Base-by-base conservation (phyloP, 2,888 invertebrate species). In the Trichopoda pennipes region DNA sequence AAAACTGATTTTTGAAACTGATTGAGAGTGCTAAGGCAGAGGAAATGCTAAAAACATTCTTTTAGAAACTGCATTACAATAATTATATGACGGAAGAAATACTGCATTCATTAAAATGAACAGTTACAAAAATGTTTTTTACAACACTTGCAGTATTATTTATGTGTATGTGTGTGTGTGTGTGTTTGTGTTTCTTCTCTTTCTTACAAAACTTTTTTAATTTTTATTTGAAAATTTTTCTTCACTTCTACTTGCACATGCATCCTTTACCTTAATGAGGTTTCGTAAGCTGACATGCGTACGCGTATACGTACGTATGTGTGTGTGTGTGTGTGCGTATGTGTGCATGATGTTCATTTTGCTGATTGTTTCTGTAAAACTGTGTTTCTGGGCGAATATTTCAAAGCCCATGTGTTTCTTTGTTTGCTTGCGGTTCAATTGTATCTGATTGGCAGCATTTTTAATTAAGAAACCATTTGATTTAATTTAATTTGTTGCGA, bases 391-490 rank as follows among this genome's bases (percentile, higher is more conserved):
- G n/a, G 32, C 8, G 21, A 70, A 58, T 14, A 58, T 58, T 42
- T 61, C 28, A 19, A 28, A 38, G 8, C 69, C 32, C 69, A 70
- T 58, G 21, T 35, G 69, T 16, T 28, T 12, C 63, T 56, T 42
- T n/a, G 2, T 23, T 56, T 49, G 28, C 60, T 72, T 80, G 80
- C 47, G 61, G 73, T 68, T 74, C 61, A 68, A 17, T 69, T 63
- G 51, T 3, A 49, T 53, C 64, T 61, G 70, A 80, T 80, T 80
- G 80, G 70, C 76, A 75, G 76, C 51, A 9, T 66, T 80, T 76
- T 77, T 77, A 81, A 81, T 81, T 76, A 81, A 73, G 72, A 73
- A 77, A 77, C 55, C 66, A 72, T 77, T 77, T 68, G 73, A 81
- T 81, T 72, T 56, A 63, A 68, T 77, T 72, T 56, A n/a, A n/a